Base-by-base conservation (phyloP, 2,888 invertebrate genomes). In the Anoplius nigerrimus region DNA sequence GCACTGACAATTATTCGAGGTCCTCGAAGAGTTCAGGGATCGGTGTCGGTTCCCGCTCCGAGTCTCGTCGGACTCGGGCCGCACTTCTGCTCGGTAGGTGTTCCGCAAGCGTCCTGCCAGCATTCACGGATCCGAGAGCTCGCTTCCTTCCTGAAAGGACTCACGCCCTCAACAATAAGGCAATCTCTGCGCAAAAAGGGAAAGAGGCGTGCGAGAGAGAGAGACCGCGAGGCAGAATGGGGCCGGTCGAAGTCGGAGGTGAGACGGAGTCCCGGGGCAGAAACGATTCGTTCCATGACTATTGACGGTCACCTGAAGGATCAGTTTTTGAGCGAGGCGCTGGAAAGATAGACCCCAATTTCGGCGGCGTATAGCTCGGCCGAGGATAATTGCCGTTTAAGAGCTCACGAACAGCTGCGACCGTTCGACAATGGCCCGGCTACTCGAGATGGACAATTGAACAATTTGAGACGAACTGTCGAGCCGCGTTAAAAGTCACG, bases 381-480 rank as follows among this genome's bases (percentile, higher is more conserved):
- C 11, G 34, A 34, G 80, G 76, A 86, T 86, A 86, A 86, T 86
- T 86, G 85, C 86, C 78, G 84, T 86, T 86, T 86, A 86, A 86
- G 83, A 82, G 84, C 56, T 76, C n/a, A 61, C 70, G 68, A 66
- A 76, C 85, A 82, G 85, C 85, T 82, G 83, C 79, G 75, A 74
- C 78, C 76, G 66, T 62, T 24, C 64, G 68, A 82, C 82, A 81
- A 79, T 80, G 66, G 69, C 46, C 20, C 59, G 66, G 74, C 81
- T 83, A 84, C 84, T 85, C 81, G 80, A 84, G 71, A 74, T 69
- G 78, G 75, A 87, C 87, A 86, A 86, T 87, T 81, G 82, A 81
- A 84, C 86, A 85, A 87, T 87, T 87, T 86, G 82, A 77, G 78
- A 66, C 78, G 76, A 75, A 79, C 78, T 80, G 80, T 72, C 66